Base-by-base conservation (phyloP, 2,797 vertebrate genomes). In the Peromyscus melanophrys region DNA sequence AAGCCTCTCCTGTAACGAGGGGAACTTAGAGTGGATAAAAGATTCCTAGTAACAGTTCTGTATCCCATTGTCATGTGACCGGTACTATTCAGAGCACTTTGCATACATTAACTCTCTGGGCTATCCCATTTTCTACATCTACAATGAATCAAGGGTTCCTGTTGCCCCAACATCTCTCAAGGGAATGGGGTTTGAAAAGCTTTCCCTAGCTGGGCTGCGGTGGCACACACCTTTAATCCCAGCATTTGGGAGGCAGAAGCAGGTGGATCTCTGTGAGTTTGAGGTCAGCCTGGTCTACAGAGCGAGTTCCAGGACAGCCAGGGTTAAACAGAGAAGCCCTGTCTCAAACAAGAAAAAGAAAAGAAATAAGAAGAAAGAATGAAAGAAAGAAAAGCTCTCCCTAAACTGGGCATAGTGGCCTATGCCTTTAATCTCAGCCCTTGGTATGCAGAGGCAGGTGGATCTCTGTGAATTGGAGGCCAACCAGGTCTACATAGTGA, bases 11-110 rank as follows among this genome's bases (percentile, higher is more conserved):
- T 89, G 27, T 96, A 93, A 81, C 82, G 34, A 29, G 49, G 37
- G 84, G 65, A 37, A 55, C 37, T 88, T 95, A 81, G 76, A 96
- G 59, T 91, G 75, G 85, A 34, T 95, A 97, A 96, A 84, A 57
- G 52, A 96, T 92, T 77, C 82, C 80, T 90, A 96, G 83, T 93
- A 75, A 59, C 52, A 89, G 67, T 92, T 46, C 65, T 85, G 40
- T 83, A 63, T 87, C 77, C 40, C 19, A 76, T 96, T 91, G 63
- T 14, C 29, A 69, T 84, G 34, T 83, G 34, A 31, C 71, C 55
- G 61, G 31, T 65, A 57, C 82, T 89, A n/a, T 95, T 92, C 69
- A 95, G 25, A 95, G 63, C 89, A 90, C 76, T 92, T 89, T 59
- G 80, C 75, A 76, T 82, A 75, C 4, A 14, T 61, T 90, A 96